A percentile compares a stretch with the other conserved stretches of the same genome.
Evolutionary conservation across 2,113 vertebrate genomes (phyloP).

Genomic region (Gymnorhina tibicen): DNA sequence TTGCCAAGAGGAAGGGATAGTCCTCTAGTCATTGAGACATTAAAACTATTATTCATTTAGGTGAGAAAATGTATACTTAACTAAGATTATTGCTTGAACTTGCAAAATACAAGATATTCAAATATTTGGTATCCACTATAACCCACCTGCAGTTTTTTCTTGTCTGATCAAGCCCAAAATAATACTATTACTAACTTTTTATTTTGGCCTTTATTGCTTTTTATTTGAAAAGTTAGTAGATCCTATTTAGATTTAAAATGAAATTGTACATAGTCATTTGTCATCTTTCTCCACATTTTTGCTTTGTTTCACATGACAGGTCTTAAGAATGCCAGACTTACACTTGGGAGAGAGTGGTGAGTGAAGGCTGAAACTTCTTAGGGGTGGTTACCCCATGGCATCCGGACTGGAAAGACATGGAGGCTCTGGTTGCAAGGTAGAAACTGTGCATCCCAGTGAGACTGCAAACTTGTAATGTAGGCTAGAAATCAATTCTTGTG

Average conservation of each 20-base stretch:
- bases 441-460: neutral
- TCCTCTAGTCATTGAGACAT: neutral
- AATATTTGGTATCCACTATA: neutral
- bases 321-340: neutral
- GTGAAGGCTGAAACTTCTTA: neutral
- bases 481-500: neutral
- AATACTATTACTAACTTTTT: neutral
- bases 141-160: neutral
- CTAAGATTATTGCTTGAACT: neutral
- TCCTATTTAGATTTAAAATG: neutral
- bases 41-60: neutral
- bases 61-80: neutral
- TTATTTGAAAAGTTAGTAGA: neutral
- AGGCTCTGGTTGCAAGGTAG: neutral
- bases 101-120: neutral
- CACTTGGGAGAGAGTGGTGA: neutral
- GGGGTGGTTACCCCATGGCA: neutral
- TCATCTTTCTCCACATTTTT: neutral
- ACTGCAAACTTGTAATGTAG: neutral
- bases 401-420: rapidly evolving
- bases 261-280: neutral
- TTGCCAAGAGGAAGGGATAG: neutral
- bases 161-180: neutral
- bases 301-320: neutral
- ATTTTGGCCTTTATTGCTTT: neutral